A percentile compares a stretch with the other conserved stretches of the same genome.
phyloP scores from a whole-genome alignment of 2,797 vertebrate species.

The Urophycis tenuis region DNA sequence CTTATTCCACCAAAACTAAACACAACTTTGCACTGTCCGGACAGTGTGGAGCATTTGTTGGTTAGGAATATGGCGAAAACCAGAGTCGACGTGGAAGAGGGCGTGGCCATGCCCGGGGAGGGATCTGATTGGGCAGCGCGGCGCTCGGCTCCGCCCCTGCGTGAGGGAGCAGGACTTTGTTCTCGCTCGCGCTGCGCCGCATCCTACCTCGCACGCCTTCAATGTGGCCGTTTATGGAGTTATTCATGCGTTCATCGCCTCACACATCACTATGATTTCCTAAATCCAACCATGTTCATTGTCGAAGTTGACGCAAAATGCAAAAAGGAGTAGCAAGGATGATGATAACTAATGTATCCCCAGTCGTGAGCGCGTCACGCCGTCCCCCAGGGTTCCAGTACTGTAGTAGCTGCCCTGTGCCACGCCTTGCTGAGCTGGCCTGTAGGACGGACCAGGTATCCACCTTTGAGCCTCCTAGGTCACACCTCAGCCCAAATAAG shows the following conservation, averaged over 20 bases:
- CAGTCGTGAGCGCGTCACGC: not conserved
- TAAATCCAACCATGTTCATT: not conserved
- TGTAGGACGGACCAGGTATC: not conserved
- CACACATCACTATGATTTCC: not conserved
- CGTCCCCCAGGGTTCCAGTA: not conserved
- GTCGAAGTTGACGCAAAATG: not conserved
- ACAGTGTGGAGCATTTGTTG: slow-evolving; percentile 17
- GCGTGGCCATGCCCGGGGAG: slow-evolving; percentile 71
- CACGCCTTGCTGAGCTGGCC: not conserved
- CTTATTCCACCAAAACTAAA: not conserved
- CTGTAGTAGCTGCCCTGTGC: not conserved
- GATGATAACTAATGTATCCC: not conserved
- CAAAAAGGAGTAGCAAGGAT: not conserved
- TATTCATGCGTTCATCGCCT: not conserved
- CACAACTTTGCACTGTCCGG: not conserved
- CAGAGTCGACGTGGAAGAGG: slow-evolving; percentile 92
- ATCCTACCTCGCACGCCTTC: not conserved
- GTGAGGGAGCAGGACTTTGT: not conserved
- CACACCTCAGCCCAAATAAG: not conserved
- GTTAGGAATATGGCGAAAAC: slow-evolving; percentile 82
- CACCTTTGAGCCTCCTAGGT: not conserved
- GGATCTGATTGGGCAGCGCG: not conserved
- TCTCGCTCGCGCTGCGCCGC: not conserved
- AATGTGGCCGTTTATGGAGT: not conserved
- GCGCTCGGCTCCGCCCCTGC: not conserved